These are phyloP conservation scores for Taeniopygia guttata DNA, from an alignment of 2,797 vertebrate species.

Conservation along the genomic window DNA sequence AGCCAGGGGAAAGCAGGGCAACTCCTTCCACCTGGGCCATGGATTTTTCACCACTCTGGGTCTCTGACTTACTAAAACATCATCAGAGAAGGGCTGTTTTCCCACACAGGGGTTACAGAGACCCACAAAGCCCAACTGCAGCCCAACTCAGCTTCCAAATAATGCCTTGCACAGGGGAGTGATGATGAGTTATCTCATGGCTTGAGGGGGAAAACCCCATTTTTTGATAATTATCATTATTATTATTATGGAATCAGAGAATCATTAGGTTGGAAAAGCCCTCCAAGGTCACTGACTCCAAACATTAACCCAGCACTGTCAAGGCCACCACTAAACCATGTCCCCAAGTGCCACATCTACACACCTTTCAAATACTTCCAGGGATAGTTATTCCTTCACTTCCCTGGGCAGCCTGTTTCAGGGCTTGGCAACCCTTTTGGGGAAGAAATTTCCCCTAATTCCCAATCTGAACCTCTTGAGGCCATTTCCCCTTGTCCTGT, in stretches of 20 bases:
- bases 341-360: not conserved
- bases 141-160: not conserved
- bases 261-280: not conserved
- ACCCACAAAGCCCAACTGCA: not conserved
- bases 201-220: not conserved
- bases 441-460: not conserved
- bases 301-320: not conserved
- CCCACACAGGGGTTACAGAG: not conserved
- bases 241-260: not conserved
- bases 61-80: not conserved
- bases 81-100: accelerated
- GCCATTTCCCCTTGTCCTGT: accelerated
- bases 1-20: not conserved
- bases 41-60: not conserved
- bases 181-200: not conserved
- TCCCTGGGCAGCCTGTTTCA: not conserved
- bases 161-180: no score
- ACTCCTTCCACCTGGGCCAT: accelerated
- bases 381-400: not conserved
- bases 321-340: not conserved
- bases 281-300: not conserved
- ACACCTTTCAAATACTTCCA: not conserved
- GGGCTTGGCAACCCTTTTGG: not conserved
- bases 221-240: not conserved
- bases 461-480: not conserved